These are phyloP conservation scores for Nemopilema nomurai DNA, from an alignment of 30 jellyfish, hydroid and myxozoan genomes.

Conservation along the genomic window DNA sequence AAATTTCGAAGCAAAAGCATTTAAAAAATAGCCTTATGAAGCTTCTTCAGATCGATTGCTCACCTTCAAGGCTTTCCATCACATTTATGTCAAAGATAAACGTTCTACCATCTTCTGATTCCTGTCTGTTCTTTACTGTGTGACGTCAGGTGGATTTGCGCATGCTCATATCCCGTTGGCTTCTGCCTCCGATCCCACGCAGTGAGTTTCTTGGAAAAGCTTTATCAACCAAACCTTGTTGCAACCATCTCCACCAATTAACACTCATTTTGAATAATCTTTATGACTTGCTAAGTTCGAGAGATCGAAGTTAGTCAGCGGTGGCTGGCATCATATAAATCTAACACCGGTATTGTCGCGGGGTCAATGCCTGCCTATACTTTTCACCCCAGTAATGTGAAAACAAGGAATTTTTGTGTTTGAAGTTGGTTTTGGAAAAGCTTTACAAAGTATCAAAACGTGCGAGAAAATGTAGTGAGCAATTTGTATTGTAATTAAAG, in stretches of 20 bases:
- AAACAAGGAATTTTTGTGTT: too few species aligned
- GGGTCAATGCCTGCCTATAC: too few species aligned
- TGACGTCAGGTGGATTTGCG: not conserved
- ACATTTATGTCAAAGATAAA: not conserved
- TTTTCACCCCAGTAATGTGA: too few species aligned
- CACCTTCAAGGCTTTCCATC: not conserved
- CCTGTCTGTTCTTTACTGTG: not conserved
- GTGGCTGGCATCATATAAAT: too few species aligned
- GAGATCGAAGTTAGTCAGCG: too few species aligned
- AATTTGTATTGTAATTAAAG: too few species aligned
- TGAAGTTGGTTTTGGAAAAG: too few species aligned
- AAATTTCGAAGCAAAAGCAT: not conserved
- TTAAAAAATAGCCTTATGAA: not conserved
- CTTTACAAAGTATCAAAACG: too few species aligned
- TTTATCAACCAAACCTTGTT: too few species aligned
- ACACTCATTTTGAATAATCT: too few species aligned
- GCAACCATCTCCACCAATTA: not conserved
- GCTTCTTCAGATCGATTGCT: not conserved
- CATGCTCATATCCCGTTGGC: not conserved
- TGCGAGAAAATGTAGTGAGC: too few species aligned
- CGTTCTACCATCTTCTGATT: not conserved
- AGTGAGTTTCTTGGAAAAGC: not conserved
- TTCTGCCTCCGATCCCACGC: not conserved
- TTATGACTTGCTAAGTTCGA: not conserved
- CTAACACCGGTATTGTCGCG: too few species aligned